Evolutionary conservation across 1,140 invertebrate species (phyloP).

Genomic region (Mizuhopecten yessoensis): DNA sequence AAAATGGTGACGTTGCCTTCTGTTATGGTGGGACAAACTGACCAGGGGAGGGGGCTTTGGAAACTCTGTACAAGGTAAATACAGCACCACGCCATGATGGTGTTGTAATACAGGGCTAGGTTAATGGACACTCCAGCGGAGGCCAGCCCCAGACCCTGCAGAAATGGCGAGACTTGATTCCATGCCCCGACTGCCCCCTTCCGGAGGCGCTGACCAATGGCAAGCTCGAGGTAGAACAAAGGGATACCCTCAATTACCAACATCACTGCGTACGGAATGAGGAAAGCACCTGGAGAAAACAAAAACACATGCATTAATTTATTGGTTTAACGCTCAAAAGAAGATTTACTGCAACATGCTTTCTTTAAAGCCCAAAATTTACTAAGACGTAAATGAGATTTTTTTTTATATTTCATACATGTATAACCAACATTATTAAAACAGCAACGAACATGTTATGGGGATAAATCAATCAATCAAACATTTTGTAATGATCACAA

Average conservation of each 20-base stretch:
- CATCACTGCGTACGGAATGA: slow-evolving; percentile 84
- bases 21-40: slow-evolving; percentile 86
- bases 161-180: slow-evolving; percentile 76
- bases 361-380: too few relatives aligned
- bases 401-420: too few relatives aligned
- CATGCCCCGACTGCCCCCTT: slow-evolving; percentile 75
- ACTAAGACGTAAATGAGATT: too few relatives aligned
- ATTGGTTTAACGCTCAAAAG: background rate
- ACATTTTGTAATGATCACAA: too few relatives aligned
- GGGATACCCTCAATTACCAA: slow-evolving; percentile 83
- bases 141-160: slow-evolving; percentile 94
- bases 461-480: too few relatives aligned
- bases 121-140: slow-evolving; percentile 98
- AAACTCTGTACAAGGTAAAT: slow-evolving; percentile 90
- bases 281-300: slow-evolving; percentile 85
- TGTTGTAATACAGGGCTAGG: slow-evolving; percentile 99
- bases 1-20: slow-evolving; percentile 66
- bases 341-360: too few relatives aligned
- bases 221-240: slow-evolving; percentile 84
- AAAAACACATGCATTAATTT: slow-evolving; percentile 25
- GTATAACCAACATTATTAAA: too few relatives aligned
- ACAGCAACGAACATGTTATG: too few relatives aligned
- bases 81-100: slow-evolving; percentile 98
- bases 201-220: slow-evolving; percentile 82
- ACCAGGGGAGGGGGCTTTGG: slow-evolving; percentile 93